Evolutionary conservation across 2,888 invertebrate genomes (phyloP), one percentile per base, ranked within the genome.

Genomic region (Ornithoptera priamus): DNA sequence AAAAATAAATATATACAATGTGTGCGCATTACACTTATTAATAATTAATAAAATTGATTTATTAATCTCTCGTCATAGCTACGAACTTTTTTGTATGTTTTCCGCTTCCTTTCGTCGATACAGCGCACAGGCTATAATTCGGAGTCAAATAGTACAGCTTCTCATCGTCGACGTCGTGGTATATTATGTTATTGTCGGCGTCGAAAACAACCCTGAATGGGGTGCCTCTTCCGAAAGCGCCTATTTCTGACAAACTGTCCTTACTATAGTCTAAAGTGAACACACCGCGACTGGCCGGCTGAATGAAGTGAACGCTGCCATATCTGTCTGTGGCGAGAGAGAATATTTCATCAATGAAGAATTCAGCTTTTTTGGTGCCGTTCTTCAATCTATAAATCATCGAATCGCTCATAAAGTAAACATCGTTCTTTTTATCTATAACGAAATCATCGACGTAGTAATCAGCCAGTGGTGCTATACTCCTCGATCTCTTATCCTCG

Each of bases 391-490:
- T 77, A 71, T 83, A 87, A 30, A 86, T 75, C 4, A 78, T 80
- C 0, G 76, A 80, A 58, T 85, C 77, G n/a, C 81, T 83, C 76
- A 84, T 75, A 64, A 89, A 88, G 71, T 87, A 89, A 22, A 88
- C 80, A 68, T 89, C 85, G 6, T 81, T 81, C 15, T 72, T 74
- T 72, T 82, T 81, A 73, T 89, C 89, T 50, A 89, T 75, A 6
- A 89, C 79, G 59, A 89, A 89, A 74, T 89, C 87, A 65, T 89
- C 88, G 56, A 90, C 84, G 39, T 76, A 77, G 65, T 78, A 88
- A 67, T 83, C 78, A 2, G 83, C 78, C 50, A 88, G 56, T 2
- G 81, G 76, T 5, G 75, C 22, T 4, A 89, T 74, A 15, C 73
- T 75, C 65, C 76, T 79, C 0, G 81, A 77, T 74, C 80, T 80